Percentiles rank a stretch among this genome's conserved stretches.
phyloP scores from a whole-genome alignment of 2,797 vertebrate species.

The Eptatretus atami region DNA sequence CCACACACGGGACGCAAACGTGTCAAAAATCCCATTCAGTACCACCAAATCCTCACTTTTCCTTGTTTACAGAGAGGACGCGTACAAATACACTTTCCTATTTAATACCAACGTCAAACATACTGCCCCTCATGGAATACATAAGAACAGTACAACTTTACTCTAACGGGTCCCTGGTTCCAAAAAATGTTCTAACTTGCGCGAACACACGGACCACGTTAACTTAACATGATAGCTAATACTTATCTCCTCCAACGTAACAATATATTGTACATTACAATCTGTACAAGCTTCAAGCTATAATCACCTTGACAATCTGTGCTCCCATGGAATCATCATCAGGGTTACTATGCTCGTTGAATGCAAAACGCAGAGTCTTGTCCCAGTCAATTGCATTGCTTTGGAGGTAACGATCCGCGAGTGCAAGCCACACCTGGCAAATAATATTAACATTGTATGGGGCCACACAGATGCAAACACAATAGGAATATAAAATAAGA shows the following conservation, averaged over 20 bases:
- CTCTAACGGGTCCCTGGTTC: background rate
- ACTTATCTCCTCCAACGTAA: background rate
- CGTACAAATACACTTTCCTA: too few species aligned
- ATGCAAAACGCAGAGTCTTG: slow-evolving; percentile 91
- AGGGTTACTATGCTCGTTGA: slow-evolving; percentile 90
- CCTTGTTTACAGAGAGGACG: too few species aligned
- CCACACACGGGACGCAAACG: too few species aligned
- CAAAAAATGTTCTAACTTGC: background rate
- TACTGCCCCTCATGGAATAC: too few species aligned
- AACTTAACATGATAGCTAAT: background rate
- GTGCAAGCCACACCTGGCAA: slow-evolving; percentile 63
- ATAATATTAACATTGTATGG: background rate
- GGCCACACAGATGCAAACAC: too few species aligned
- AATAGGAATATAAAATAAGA: too few species aligned
- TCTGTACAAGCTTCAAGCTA: background rate
- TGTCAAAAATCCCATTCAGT: too few species aligned
- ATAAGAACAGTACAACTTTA: background rate
- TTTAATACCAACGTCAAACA: too few species aligned
- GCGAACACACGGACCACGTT: too few species aligned
- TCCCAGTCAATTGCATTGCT: slow-evolving; percentile 96
- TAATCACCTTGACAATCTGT: slow-evolving; percentile 73
- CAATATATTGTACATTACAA: background rate
- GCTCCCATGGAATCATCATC: slow-evolving; percentile 92
- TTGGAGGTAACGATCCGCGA: slow-evolving; percentile 79
- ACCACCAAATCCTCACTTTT: too few species aligned